Conservation (phyloP, 2,888 invertebrate species). For the Hemaris fuciformis region DNA sequence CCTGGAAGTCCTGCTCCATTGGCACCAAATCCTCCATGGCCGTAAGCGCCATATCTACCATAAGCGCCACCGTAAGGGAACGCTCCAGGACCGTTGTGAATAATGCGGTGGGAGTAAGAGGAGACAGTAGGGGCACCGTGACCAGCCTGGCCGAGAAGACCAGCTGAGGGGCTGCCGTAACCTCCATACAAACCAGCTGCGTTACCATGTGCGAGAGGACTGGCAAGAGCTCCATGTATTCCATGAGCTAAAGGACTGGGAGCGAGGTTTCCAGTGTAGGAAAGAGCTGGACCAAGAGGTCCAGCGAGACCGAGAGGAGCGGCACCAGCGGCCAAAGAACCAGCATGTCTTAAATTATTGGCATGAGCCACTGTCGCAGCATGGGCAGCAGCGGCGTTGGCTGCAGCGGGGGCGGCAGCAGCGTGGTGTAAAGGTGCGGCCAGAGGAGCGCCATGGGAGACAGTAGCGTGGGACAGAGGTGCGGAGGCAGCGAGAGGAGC, state of each 20-base stretch:
- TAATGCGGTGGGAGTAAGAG: constrained; percentile 26
- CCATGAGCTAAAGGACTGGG: constrained; percentile 20
- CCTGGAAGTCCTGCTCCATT: constrained; percentile 2
- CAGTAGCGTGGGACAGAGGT: constrained; percentile 25
- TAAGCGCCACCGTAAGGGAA: constrained; percentile 16
- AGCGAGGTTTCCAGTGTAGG: constrained; percentile 22
- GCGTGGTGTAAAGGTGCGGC: background rate
- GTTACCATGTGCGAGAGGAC: constrained; percentile 25
- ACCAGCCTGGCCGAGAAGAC: constrained; percentile 3
- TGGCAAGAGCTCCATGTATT: constrained; percentile 15
- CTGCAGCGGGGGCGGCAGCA: constrained; percentile 20
- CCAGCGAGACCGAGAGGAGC: constrained; percentile 20
- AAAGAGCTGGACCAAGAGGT: background rate
- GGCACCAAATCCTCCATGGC: constrained; percentile 20
- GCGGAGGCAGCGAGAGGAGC: constrained; percentile 25
- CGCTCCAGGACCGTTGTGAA: constrained; percentile 28
- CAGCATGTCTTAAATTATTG: background rate
- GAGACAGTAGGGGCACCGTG: constrained; percentile 24
- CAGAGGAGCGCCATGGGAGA: background rate
- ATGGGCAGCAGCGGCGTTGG: constrained; percentile 21
- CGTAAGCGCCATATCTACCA: constrained; percentile 16
- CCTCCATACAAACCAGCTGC: constrained; percentile 21
- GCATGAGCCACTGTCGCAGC: constrained; percentile 19
- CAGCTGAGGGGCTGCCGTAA: constrained; percentile 18
- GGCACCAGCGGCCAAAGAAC: constrained; percentile 15